Percentiles rank a stretch among this genome's conserved stretches.
Conservation (phyloP, 2,797 vertebrate species). For the Anguilla obscura region DNA sequence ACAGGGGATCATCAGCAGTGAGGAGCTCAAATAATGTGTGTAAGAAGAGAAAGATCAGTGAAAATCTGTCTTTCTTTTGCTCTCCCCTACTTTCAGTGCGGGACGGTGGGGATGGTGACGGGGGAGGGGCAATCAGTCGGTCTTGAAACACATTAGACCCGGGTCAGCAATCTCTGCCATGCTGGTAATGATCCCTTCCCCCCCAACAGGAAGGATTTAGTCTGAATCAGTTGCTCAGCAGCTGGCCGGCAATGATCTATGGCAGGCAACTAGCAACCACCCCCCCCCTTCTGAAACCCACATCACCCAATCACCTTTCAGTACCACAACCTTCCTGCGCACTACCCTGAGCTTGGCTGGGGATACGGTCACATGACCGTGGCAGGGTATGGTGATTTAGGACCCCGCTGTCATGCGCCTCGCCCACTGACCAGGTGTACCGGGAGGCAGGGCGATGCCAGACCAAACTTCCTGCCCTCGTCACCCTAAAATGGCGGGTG, state of each 20-base stretch:
- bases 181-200: conserved; percentile 48
- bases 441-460: neutral
- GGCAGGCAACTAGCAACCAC: conserved; percentile 59
- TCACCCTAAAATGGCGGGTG: neutral
- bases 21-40: conserved; percentile 5
- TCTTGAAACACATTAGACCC: conserved; percentile 53
- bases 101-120: neutral
- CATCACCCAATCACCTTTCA: conserved; percentile 37
- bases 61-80: neutral
- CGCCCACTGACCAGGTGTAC: neutral
- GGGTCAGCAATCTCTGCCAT: conserved; percentile 51
- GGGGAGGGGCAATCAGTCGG: conserved; percentile 41
- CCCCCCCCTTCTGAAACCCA: neutral
- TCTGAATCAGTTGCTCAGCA: conserved; percentile 59
- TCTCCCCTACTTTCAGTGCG: neutral
- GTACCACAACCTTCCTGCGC: conserved; percentile 38
- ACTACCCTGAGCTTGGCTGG: neutral
- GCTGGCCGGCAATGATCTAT: conserved; percentile 66
- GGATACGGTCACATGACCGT: neutral
- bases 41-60: neutral
- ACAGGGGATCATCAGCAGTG: neutral
- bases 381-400: neutral
- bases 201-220: conserved; percentile 43
- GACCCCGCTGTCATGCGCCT: neutral
- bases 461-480: neutral